A percentile compares a stretch with the other conserved stretches of the same genome.
These are phyloP conservation scores for Perdita meconis DNA, from an alignment of 2,888 invertebrate genomes.

Conservation along the genomic window DNA sequence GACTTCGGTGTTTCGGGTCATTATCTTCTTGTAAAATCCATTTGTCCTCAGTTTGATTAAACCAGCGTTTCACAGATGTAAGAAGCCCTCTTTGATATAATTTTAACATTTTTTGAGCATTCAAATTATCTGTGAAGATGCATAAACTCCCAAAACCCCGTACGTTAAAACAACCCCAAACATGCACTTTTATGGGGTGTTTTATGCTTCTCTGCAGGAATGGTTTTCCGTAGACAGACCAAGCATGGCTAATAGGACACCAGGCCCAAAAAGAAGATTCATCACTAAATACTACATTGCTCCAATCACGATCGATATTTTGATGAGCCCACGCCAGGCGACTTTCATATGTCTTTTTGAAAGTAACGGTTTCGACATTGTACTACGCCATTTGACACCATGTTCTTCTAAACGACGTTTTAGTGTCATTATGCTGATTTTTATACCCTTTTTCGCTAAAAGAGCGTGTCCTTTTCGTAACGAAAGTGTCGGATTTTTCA, in stretches of 20 bases:
- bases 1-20: too few relatives aligned
- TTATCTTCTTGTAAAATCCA: neutral
- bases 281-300: neutral
- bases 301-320: constrained; percentile 47
- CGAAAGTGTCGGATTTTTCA: constrained; percentile 39
- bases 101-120: neutral
- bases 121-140: neutral
- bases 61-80: neutral
- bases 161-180: neutral
- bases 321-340: constrained; percentile 49
- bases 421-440: neutral
- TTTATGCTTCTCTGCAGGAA: neutral
- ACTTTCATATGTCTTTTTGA: constrained; percentile 43
- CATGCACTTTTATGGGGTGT: neutral
- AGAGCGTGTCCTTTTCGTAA: constrained; percentile 20
- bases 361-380: neutral
- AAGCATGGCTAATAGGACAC: neutral
- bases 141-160: neutral
- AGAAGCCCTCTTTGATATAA: too few relatives aligned
- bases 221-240: neutral
- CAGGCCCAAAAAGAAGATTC: neutral
- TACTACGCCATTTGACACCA: neutral
- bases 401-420: neutral
- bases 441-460: neutral
- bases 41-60: neutral